phyloP scores from a whole-genome alignment of 2,113 vertebrate species.

The Marcusenius ussheri region DNA sequence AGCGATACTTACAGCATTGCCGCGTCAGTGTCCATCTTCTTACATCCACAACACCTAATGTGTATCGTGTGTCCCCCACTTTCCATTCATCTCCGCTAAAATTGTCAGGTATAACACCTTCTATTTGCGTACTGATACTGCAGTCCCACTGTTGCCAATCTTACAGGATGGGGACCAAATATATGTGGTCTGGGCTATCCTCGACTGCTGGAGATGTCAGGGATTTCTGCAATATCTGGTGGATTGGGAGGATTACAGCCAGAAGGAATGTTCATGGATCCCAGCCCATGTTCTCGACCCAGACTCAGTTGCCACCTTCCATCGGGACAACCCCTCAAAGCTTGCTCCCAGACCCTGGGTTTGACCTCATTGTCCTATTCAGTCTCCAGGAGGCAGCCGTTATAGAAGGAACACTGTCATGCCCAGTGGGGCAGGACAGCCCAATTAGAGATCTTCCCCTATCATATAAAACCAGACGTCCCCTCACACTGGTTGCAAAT shows the following conservation, averaged over 20 bases:
- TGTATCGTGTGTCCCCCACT: background rate
- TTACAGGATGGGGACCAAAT: background rate
- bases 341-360: background rate
- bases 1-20: too few species aligned
- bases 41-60: too few species aligned
- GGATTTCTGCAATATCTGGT: background rate
- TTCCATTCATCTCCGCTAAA: background rate
- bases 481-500: too few species aligned
- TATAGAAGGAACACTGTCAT: too few species aligned
- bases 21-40: too few species aligned
- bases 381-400: background rate
- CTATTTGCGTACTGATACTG: background rate
- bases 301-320: background rate
- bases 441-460: background rate
- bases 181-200: background rate
- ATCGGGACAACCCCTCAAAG: background rate
- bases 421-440: too few species aligned
- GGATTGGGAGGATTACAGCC: background rate
- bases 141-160: background rate
- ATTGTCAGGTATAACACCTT: background rate
- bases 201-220: background rate
- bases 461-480: too few species aligned
- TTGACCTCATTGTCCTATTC: background rate
- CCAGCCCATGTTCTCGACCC: background rate
- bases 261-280: background rate